Percentiles rank a stretch among this genome's conserved stretches.
Conservation (phyloP, 2,888 invertebrate genomes). For the Leptinotarsa tumamoca region DNA sequence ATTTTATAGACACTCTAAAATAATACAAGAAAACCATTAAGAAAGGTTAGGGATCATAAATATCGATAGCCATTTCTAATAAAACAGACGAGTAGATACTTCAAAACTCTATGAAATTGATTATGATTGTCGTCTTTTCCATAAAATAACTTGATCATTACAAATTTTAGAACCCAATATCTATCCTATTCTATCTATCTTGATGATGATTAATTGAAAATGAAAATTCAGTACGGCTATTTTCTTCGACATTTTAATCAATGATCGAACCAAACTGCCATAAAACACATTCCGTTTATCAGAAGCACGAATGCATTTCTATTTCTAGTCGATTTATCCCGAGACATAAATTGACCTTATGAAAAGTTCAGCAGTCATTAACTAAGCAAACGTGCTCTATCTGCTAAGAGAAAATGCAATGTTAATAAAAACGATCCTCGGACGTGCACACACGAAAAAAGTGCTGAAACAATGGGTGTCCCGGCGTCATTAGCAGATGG, state of each 20-base stretch:
- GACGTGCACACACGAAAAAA: constrained; percentile 18
- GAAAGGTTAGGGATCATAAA: no score
- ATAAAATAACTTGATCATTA: no score
- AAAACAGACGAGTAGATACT: no score
- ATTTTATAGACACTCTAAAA: no score
- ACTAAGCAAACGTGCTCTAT: constrained; percentile 23
- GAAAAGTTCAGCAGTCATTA: constrained; percentile 12
- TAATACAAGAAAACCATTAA: no score
- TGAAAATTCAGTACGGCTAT: no score
- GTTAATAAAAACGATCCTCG: constrained; percentile 21
- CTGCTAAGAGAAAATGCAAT: constrained; percentile 13
- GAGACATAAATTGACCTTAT: constrained; percentile 6
- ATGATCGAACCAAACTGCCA: background rate
- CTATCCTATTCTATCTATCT: no score
- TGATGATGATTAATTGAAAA: no score
- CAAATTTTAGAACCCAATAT: no score
- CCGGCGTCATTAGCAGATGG: constrained; percentile 18
- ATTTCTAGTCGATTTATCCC: background rate
- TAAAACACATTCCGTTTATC: background rate
- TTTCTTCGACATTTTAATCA: background rate
- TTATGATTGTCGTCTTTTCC: no score
- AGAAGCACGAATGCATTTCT: background rate
- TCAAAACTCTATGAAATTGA: no score
- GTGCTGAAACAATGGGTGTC: constrained; percentile 11
- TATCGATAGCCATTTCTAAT: no score